Base-by-base conservation (phyloP, 1,140 invertebrate genomes). In the Diachasma alloeum region DNA sequence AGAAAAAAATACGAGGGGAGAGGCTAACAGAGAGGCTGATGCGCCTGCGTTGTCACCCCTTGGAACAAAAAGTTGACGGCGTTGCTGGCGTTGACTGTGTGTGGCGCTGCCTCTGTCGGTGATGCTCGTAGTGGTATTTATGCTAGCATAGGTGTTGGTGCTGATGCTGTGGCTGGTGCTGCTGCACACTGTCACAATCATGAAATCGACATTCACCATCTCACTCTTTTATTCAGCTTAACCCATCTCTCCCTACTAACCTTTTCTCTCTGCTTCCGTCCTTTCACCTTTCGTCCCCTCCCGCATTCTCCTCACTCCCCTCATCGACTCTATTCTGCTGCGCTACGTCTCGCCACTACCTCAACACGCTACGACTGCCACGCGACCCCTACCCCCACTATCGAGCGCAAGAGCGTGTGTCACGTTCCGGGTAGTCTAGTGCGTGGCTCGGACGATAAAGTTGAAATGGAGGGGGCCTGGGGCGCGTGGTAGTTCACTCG, bases 331-430 rank as follows among this genome's bases (percentile, higher is more conserved):
- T 42, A 46, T 74, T 75, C 74, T 72, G 76, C 75, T 78, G 66
- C 44, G 53, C 76, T 67, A 42, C 44, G 72, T 66, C 71, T 66
- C 73, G 73, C 37, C 72, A 77, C 31, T 66, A 68, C 39, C 72
- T 66, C 67, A 76, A 77, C 74, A 79, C 74, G 79, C 77, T 53
- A 76, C 81, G 78, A 77, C 81, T 79, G 88, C 88, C 88, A 89
- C 88, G 88, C 88, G 88, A 89, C 88, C 81, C 80, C 80, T 81
- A 71, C 83, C 84, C 88, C 86, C 85, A 83, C 84, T 39, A 68
- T 68, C n/a, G 31, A 24, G 22, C 59, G 10, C 36, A 46, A 77
- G 80, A 80, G 84, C 83, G 87, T 84, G 87, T 87, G 86, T 88
- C 86, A 82, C 83, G 85, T 85, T 84, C 85, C 81, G 80, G 83